Percentiles rank a stretch among this genome's conserved stretches.
Conservation (phyloP, 2,113 vertebrate species). For the Sitta europaea region DNA sequence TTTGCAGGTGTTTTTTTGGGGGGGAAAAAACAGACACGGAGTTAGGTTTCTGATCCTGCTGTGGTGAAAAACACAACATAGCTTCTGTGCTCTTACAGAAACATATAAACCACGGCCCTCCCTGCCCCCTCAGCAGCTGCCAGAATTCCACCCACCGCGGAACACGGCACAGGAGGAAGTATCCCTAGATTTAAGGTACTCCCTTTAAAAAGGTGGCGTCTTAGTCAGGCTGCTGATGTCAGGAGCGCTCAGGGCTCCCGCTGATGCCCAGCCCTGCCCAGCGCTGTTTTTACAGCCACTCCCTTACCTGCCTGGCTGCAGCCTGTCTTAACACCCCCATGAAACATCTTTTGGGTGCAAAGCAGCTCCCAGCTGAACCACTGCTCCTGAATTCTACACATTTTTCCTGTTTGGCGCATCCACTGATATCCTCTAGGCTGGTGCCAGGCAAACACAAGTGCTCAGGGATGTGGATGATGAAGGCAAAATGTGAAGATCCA, state of each 20-base stretch:
- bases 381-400: background rate
- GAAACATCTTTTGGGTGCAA: background rate
- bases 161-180: background rate
- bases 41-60: background rate
- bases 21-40: rapidly evolving
- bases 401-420: background rate
- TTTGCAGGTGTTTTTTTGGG: background rate
- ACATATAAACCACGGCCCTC: background rate
- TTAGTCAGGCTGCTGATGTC: constrained; percentile 20
- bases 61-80: background rate
- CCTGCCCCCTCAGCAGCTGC: background rate
- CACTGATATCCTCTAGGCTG: background rate
- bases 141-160: background rate
- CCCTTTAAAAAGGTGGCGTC: background rate
- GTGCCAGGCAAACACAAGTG: background rate
- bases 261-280: background rate
- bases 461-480: background rate
- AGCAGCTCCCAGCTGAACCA: background rate
- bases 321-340: background rate
- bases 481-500: background rate
- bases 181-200: background rate
- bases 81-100: background rate
- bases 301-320: background rate
- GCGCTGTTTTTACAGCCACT: background rate
- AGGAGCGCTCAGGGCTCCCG: background rate